Evolutionary conservation across 2,888 invertebrate genomes (phyloP).

Genomic region (Prenolepis imparis): DNA sequence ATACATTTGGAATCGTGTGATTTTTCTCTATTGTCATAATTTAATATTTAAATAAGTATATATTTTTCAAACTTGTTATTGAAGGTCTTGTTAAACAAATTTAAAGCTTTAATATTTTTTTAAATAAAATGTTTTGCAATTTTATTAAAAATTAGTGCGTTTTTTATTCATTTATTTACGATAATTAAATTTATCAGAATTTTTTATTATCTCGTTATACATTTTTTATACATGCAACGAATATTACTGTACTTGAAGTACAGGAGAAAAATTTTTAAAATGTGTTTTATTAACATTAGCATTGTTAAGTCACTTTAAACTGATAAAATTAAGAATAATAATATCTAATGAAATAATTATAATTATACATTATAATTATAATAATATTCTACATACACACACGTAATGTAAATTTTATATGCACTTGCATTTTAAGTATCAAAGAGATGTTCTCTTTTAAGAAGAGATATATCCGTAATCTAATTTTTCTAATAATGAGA

Average conservation of each 20-base stretch:
- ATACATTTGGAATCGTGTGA: background rate
- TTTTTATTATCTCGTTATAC: background rate
- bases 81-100: background rate
- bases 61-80: background rate
- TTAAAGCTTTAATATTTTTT: background rate
- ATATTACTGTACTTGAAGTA: background rate
- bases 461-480: background rate
- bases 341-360: slow-evolving; percentile 7
- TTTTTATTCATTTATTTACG: slow-evolving; percentile 1
- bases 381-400: background rate
- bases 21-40: background rate
- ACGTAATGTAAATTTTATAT: background rate
- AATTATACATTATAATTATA: background rate
- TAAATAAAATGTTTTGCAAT: background rate
- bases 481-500: background rate
- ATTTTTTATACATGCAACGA: background rate
- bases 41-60: background rate
- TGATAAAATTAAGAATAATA: background rate
- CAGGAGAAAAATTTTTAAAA: background rate
- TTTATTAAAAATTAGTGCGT: slow-evolving; percentile 8
- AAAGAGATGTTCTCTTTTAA: background rate
- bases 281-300: background rate
- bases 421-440: background rate
- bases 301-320: background rate
- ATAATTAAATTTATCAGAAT: background rate